Evolutionary conservation across 2,113 vertebrate genomes (phyloP).

Genomic region (Anarrhichthys ocellatus): DNA sequence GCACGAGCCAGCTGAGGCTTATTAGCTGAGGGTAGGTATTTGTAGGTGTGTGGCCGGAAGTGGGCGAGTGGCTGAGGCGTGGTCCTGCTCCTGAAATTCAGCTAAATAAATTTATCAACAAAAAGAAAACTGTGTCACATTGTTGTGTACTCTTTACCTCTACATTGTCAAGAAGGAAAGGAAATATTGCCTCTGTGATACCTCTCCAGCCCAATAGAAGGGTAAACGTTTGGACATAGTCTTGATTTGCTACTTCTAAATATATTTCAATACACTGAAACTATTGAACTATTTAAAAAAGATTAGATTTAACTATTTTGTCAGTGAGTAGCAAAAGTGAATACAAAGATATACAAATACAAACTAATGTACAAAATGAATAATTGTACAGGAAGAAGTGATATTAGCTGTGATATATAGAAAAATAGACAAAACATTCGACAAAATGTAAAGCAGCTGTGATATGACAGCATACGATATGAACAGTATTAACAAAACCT

Average conservation of each 20-base stretch:
- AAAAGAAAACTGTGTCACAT: not conserved
- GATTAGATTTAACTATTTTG: not conserved
- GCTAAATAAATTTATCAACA: too few species aligned
- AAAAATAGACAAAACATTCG: not conserved
- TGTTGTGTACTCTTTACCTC: not conserved
- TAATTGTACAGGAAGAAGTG: not conserved
- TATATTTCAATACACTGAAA: not conserved
- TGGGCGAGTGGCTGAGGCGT: too few species aligned
- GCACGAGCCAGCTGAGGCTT: too few species aligned
- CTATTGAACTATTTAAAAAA: not conserved
- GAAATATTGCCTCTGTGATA: not conserved
- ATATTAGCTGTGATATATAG: not conserved
- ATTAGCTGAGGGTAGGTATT: too few species aligned
- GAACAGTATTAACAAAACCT: too few species aligned
- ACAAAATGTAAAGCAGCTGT: not conserved
- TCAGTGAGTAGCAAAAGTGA: not conserved
- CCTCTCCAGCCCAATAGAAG: not conserved
- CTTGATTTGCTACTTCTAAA: not conserved
- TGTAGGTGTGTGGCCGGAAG: too few species aligned
- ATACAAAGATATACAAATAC: not conserved
- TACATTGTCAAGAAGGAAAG: not conserved
- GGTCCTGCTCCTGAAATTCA: too few species aligned
- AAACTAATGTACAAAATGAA: too few species aligned
- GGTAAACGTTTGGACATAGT: not conserved
- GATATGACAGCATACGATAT: not conserved